A percentile compares a stretch with the other conserved stretches of the same genome.
Evolutionary conservation across 2,113 vertebrate species (phyloP).

Genomic region (Dendrocopos noguchii): DNA sequence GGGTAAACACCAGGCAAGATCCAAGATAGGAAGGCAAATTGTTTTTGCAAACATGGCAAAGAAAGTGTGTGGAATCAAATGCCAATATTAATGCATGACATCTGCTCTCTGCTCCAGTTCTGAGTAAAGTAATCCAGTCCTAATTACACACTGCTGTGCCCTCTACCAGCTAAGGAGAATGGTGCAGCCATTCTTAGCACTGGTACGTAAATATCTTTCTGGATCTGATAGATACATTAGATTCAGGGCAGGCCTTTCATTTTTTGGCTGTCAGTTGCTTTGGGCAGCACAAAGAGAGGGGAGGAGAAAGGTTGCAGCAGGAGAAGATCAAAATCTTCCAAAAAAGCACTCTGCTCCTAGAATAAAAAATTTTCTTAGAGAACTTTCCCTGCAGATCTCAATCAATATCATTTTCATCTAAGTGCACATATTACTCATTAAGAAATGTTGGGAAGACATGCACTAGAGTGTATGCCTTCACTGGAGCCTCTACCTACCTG

Average conservation of each 20-base stretch:
- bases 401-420: conserved; percentile 66
- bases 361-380: conserved; percentile 56
- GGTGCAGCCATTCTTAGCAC: conserved; percentile 56
- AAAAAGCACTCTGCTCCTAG: conserved; percentile 40
- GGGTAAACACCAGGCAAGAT: conserved; percentile 25
- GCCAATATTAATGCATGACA: conserved; percentile 69
- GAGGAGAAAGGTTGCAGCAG: conserved; percentile 60
- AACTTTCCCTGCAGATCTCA: conserved; percentile 64
- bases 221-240: conserved; percentile 62
- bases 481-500: conserved; percentile 41
- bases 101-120: conserved; percentile 65
- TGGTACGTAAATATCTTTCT: conserved; percentile 53
- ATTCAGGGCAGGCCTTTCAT: conserved; percentile 60
- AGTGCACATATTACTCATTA: conserved; percentile 66
- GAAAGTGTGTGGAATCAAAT: conserved; percentile 65
- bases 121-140: conserved; percentile 65
- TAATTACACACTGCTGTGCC: conserved; percentile 71
- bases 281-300: conserved; percentile 63
- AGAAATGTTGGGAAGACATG: conserved; percentile 52
- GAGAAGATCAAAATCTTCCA: conserved; percentile 63
- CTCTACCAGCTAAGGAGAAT: conserved; percentile 66
- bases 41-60: conserved; percentile 65
- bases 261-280: conserved; percentile 53
- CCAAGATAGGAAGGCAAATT: conserved; percentile 55
- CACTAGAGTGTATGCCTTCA: conserved; percentile 37